Base-by-base conservation (phyloP, 1,140 invertebrate genomes). In the Amyelois transitella region DNA sequence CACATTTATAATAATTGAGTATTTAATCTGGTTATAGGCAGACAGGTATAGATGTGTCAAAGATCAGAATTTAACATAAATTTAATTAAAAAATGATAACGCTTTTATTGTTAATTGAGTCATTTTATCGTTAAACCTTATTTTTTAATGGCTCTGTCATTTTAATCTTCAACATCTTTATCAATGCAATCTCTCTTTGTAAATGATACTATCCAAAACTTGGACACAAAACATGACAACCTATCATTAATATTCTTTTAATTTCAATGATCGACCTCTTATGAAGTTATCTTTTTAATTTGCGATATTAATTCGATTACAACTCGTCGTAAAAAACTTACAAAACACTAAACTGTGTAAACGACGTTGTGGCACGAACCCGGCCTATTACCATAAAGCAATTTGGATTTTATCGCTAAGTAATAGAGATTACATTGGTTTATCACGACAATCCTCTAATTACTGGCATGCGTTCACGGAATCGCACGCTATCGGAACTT, bases 371-470 rank as follows among this genome's bases (percentile, higher is more conserved):
- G 65, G 67, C 83, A 86, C 77, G 82, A 66, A 66, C 72, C 28
- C 56, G 51, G 56, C 58, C 66, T 45, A 64, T 61, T 58, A 66
- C 64, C 61, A 75, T 81, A 81, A 79, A 82, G 66, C 77, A 85
- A 79, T 82, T 82, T 85, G 61, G 75, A 61, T 83, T 85, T 85
- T 85, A 86, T 85, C 72, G 74, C 45, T 49, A 28, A n/a, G 74
- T 81, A 73, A 83, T 83, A 86, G 71, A 86, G 83, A 83, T 82
- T 81, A 85, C 73, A 77, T 81, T 86, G 74, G 51, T 75, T 79
- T 82, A 83, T 79, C 77, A 66, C 63, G 49, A 69, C 67, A 69
- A 69, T 74, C 54, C 67, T 75, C 72, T 86, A 86, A 86, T 86
- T 86, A 84, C 77, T 62, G 66, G 51, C 65, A 64, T 47, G 58